Evolutionary conservation across 2,797 vertebrate species (phyloP), one percentile per base, ranked within the genome.

Genomic region (Enteromius afrohamiltoni): DNA sequence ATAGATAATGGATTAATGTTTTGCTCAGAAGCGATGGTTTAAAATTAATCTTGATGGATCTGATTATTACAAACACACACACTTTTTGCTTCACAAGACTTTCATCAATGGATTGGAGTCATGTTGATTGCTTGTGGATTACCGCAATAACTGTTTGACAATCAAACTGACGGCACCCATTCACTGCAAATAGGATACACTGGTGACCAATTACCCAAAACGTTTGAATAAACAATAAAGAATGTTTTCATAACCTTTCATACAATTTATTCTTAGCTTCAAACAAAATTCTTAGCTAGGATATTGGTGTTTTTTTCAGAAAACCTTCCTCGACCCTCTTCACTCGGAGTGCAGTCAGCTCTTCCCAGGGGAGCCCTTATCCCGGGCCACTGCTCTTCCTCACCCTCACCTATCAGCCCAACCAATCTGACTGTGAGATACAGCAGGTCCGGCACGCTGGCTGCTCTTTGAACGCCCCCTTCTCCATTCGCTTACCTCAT

Each of bases 361-460:
- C 75, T 34, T 80, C 75, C 85, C 85, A 37, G 21, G 58, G 74
- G 92, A 93, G 90, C 89, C 90, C 94, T 92, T 92, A 93, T 95
- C 93, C 92, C 90, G 88, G 91, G 89, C 91, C 93, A 93, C 94
- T 95, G 94, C 86, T 92, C 92, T 95, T 94, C 92, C 93, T 95
- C 93, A 95, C 93, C 93, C 94, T 96, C 95, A 95, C 95, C 95
- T 97, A 97, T 97, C 96, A 96, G 93, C 91, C 86, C 88, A 90
- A 91, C 94, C 92, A 96, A 96, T 97, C 96, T 95, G 94, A 91
- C 93, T 85, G 94, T 95, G 96, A 98, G 94, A 97, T 94, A 97
- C 96, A 96, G 92, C 96, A 97, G 96, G 71, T 74, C 76, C 55
- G 7, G 60, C 55, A 31, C 1, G 93, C 86, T 91, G 92, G 89